Base-by-base conservation (phyloP, 2,113 vertebrate species). In the Rhinolophus ferrumequinum region DNA sequence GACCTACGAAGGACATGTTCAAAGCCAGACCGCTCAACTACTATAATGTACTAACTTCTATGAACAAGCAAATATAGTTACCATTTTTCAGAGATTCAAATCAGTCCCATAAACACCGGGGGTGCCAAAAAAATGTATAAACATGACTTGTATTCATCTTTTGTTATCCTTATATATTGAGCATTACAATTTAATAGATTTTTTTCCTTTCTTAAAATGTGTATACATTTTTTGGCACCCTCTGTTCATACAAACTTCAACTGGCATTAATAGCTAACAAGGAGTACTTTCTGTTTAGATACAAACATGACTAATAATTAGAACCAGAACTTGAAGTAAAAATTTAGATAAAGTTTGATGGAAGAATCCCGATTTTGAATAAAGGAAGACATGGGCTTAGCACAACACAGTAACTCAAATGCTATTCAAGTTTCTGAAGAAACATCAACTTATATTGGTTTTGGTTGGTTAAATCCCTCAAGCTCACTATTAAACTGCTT, bases 351-450 rank as follows among this genome's bases (percentile, higher is more conserved):
- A 84, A 75, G 12, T n/a, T 58, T 85, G 56, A 62, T 54, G 47
- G 88, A 79, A 92, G 10, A 73, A 70, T 38, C 3, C 47, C 80
- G 38, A 21, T 81, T 92, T 64, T 85, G 56, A 88, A 85, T 82
- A 76, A 92, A 83, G 30, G 24, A 80, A 95, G 44, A 92, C 30
- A 93, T 9, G 10, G 44, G 24, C 56, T 16, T 85, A 94, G 21
- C 7, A 76, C 28, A 95, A 93, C n/a, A 88, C 0, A 75, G 11
- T 58, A 72, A 82, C 35, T 69, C 11, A 69, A 21, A 81, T 44
- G 22, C 22, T 94, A 54, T 54, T 67, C 16, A 77, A 72, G 38
- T 93, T 89, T 94, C 83, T 93, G 5, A 94, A 95, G 33, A 94
- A 90, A 58, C 18, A 91, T 64, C 24, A 64, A 69, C 9, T 89